A percentile compares a stretch with the other conserved stretches of the same genome.
phyloP scores from a whole-genome alignment of 2,113 vertebrate species.

The Pterocles burchelli region DNA sequence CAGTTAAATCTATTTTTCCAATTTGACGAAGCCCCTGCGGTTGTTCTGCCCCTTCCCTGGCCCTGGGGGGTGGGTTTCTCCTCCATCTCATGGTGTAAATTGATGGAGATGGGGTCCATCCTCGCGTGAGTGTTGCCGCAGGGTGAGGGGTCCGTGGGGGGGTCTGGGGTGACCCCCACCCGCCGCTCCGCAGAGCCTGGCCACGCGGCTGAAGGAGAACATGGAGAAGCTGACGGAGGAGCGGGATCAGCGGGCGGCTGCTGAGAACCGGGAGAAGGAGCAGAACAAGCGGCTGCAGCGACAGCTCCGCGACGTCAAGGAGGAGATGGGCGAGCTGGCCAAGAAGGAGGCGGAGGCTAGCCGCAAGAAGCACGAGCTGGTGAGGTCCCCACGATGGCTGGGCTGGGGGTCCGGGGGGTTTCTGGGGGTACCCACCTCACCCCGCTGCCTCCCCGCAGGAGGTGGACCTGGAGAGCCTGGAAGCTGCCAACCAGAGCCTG shows the following conservation, averaged over 20 bases:
- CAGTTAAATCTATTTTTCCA: constrained; percentile 68
- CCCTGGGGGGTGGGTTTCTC: not conserved
- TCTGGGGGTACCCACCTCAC: rapidly evolving
- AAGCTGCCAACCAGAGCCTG: constrained; percentile 97
- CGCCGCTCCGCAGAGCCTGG: constrained; percentile 78
- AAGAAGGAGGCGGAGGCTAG: constrained; percentile 94
- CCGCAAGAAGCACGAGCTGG: constrained; percentile 97
- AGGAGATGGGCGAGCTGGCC: constrained; percentile 91
- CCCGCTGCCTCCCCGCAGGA: constrained; percentile 73
- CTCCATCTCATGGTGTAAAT: not conserved
- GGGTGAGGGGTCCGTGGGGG: rapidly evolving
- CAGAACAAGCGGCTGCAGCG: constrained; percentile 95
- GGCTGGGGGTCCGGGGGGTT: rapidly evolving
- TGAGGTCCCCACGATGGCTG: not conserved
- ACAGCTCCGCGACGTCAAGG: constrained; percentile 92
- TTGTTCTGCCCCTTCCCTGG: constrained; percentile 18
- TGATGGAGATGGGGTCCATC: not conserved
- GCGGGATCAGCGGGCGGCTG: constrained; percentile 86
- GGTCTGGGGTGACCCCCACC: not conserved
- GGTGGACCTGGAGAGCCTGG: constrained; percentile 96
- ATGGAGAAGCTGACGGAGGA: constrained; percentile 96
- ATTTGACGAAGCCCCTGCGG: not conserved
- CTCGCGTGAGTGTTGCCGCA: not conserved
- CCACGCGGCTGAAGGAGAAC: constrained; percentile 91
- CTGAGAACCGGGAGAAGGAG: constrained; percentile 93